Evolutionary conservation across 2,888 invertebrate genomes (phyloP), one percentile per base, ranked within the genome.

Genomic region (Melieria crassipennis): DNA sequence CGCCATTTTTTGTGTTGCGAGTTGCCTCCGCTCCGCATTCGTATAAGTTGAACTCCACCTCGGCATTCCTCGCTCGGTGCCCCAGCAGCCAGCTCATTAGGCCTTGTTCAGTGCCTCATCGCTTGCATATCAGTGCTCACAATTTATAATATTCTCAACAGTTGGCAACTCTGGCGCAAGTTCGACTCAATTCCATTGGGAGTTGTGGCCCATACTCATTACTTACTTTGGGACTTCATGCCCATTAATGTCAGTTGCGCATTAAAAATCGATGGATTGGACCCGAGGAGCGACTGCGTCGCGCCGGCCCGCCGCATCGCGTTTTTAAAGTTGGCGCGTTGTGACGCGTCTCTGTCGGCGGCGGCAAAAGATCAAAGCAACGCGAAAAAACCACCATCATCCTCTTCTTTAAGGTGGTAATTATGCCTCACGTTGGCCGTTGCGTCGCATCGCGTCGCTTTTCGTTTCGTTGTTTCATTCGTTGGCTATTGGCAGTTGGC

Each of bases 251-350:
- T 86, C 85, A 85, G 85, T 75, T 80, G 79, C 83, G 84, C 83
- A 83, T 85, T 85, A 85, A 85, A 84, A 86, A 85, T 86, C 86
- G 83, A 85, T 85, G 83, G 83, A 83, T 84, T 83, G 82, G 79
- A 79, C 78, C 75, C 58, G 67, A 71, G 30, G 30, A 30, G 30
- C 30, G 30, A 30, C 30, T 30, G 30, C 30, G 30, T 3, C 30
- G 30, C 30, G 30, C 30, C 30, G 30, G 30, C 30, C 30, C 30
- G 30, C 30, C 30, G 30, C 30, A 30, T 3, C 30, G 30, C 30
- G 65, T 65, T 68, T 69, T 73, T 69, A 73, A 69, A 70, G 55
- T 50, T 58, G 71, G 43, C 69, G 70, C 64, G 70, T 66, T 30
- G 30, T 30, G 30, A 30, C 2, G 30, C 30, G 30, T 30, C 30